These are phyloP conservation scores for Allophyes oxyacanthae DNA, from an alignment of 2,888 invertebrate genomes.

Conservation along the genomic window DNA sequence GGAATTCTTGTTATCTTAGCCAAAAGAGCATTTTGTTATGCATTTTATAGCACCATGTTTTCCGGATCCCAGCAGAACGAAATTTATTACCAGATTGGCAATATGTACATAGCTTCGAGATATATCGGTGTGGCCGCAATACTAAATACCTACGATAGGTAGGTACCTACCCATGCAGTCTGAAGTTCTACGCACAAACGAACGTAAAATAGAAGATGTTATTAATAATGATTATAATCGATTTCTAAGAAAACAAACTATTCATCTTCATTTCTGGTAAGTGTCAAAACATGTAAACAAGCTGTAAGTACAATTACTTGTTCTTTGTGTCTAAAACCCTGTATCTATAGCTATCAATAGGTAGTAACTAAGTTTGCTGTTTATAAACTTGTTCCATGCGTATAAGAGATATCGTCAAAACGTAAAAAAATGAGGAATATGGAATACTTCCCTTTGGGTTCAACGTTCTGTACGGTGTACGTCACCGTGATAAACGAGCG, in stretches of 20 bases:
- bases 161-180: too few relatives aligned
- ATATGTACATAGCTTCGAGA: too few relatives aligned
- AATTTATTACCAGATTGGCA: too few relatives aligned
- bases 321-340: not conserved
- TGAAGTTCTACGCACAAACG: too few relatives aligned
- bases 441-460: constrained; percentile 85
- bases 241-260: constrained; percentile 13
- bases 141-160: too few relatives aligned
- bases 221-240: not conserved
- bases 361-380: constrained; percentile 43
- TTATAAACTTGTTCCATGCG: constrained; percentile 54
- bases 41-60: too few relatives aligned
- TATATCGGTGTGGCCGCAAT: too few relatives aligned
- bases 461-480: constrained; percentile 80
- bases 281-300: constrained; percentile 7
- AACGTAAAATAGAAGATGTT: too few relatives aligned
- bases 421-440: constrained; percentile 81
- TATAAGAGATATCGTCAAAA: constrained; percentile 65
- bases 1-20: too few relatives aligned
- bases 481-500: constrained; percentile 84
- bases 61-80: too few relatives aligned
- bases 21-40: too few relatives aligned
- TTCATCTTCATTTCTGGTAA: constrained; percentile 8
- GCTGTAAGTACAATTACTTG: not conserved
- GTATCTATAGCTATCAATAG: constrained; percentile 7